Percentiles rank a stretch among this genome's conserved stretches.
These are phyloP conservation scores for Pachycephala philippinensis DNA, from an alignment of 2,113 vertebrate genomes.

Conservation along the genomic window DNA sequence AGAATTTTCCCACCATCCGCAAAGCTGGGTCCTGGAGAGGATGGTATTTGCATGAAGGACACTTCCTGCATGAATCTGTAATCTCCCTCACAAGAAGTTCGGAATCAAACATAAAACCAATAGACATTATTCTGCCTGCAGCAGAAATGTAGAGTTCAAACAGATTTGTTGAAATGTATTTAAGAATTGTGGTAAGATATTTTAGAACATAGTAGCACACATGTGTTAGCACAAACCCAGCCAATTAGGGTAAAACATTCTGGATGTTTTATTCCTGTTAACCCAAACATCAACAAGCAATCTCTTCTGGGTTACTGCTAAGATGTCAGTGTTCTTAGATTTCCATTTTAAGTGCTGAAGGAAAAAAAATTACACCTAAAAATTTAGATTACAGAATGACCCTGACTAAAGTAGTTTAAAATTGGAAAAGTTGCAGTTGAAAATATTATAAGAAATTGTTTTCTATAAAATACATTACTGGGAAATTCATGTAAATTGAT, in stretches of 20 bases:
- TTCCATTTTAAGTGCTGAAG: neutral
- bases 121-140: neutral
- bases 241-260: slow-evolving; percentile 28
- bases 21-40: neutral
- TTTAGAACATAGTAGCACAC: neutral
- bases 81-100: neutral
- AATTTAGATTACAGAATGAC: neutral
- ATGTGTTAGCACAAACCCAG: slow-evolving; percentile 6
- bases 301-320: neutral
- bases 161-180: slow-evolving; percentile 42
- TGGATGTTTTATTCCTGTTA: slow-evolving; percentile 4
- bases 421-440: neutral
- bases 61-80: neutral
- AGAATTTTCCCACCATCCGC: neutral
- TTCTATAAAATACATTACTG: neutral
- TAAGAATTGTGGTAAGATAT: slow-evolving; percentile 3
- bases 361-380: neutral
- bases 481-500: neutral
- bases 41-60: neutral
- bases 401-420: neutral
- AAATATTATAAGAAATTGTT: neutral
- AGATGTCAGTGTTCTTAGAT: neutral
- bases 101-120: neutral
- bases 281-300: slow-evolving; percentile 10
- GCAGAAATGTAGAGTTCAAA: slow-evolving; percentile 7